phyloP scores from a whole-genome alignment of 1,140 invertebrate genomes.

The Halotydeus destructor region DNA sequence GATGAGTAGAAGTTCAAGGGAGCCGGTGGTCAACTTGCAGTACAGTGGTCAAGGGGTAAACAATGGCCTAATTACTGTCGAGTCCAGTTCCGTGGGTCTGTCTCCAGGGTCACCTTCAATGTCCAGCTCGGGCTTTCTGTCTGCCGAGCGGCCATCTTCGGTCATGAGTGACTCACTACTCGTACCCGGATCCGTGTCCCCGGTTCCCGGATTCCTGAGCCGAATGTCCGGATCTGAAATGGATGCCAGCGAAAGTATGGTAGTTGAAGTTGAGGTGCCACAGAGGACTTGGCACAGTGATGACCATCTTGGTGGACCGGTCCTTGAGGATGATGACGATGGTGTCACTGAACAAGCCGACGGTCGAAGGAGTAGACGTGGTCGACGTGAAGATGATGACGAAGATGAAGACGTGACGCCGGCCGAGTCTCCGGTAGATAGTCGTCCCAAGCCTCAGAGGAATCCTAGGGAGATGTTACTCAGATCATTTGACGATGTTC shows the following conservation, averaged over 20 bases:
- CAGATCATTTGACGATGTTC: conserved; percentile 8
- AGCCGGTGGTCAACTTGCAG: conserved; percentile 33
- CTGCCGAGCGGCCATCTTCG: too few relatives aligned
- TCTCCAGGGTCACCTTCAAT: too few relatives aligned
- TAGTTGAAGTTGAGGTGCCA: neutral
- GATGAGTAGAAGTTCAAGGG: conserved; percentile 18
- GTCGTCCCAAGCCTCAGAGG: too few relatives aligned
- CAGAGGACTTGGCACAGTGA: too few relatives aligned
- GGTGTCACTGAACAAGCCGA: neutral
- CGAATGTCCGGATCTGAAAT: too few relatives aligned
- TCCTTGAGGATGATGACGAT: conserved; percentile 3
- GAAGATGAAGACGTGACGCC: neutral
- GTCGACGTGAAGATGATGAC: neutral
- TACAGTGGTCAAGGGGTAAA: conserved; percentile 18
- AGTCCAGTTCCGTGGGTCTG: too few relatives aligned
- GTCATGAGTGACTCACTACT: neutral
- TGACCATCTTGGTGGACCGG: neutral
- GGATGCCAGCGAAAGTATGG: neutral
- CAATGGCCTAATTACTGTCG: conserved; percentile 15
- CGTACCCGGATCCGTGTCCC: neutral
- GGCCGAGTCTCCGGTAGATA: neutral
- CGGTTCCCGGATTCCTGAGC: too few relatives aligned
- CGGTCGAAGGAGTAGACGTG: neutral
- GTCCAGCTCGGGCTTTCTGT: too few relatives aligned
- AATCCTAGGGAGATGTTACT: neutral